Conservation (phyloP, 2,797 vertebrate genomes). For the Benthosema pterotum region DNA sequence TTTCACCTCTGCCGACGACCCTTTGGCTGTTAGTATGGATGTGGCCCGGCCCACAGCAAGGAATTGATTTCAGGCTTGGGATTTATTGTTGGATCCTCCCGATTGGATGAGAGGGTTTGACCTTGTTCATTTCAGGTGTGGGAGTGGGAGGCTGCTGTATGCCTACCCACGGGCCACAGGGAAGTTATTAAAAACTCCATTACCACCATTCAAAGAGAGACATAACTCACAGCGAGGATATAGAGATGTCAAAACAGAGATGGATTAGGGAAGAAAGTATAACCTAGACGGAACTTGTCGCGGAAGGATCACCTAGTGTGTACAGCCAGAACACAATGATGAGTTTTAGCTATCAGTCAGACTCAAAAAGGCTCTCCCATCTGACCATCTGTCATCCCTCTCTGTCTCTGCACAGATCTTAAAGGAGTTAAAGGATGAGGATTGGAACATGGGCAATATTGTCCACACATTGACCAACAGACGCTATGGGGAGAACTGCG, state of each 20-base stretch:
- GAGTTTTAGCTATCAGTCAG: slow-evolving; percentile 64
- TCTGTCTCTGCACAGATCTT: slow-evolving; percentile 84
- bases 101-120: slow-evolving; percentile 69
- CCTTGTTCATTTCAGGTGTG: slow-evolving; percentile 71
- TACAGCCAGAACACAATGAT: slow-evolving; percentile 22
- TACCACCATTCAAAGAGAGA: slow-evolving; percentile 74
- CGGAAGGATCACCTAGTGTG: slow-evolving; percentile 48
- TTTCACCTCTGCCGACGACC: slow-evolving; percentile 63
- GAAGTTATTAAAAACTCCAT: slow-evolving; percentile 81
- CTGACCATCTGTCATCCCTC: slow-evolving; percentile 62
- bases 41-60: slow-evolving; percentile 53
- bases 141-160: slow-evolving; percentile 54
- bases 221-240: slow-evolving; percentile 75
- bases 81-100: slow-evolving; percentile 71
- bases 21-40: slow-evolving; percentile 56
- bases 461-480: slow-evolving; percentile 91
- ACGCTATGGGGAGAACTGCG: slow-evolving; percentile 90
- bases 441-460: slow-evolving; percentile 95
- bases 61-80: slow-evolving; percentile 61
- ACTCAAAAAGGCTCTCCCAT: slow-evolving; percentile 52
- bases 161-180: slow-evolving; percentile 69
- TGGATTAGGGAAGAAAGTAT: slow-evolving; percentile 73
- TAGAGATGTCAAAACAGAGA: slow-evolving; percentile 78
- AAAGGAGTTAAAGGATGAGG: slow-evolving; percentile 96
- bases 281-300: slow-evolving; percentile 64